These are phyloP conservation scores for Athene cunicularia DNA, from an alignment of 2,113 vertebrate genomes.

Conservation along the genomic window DNA sequence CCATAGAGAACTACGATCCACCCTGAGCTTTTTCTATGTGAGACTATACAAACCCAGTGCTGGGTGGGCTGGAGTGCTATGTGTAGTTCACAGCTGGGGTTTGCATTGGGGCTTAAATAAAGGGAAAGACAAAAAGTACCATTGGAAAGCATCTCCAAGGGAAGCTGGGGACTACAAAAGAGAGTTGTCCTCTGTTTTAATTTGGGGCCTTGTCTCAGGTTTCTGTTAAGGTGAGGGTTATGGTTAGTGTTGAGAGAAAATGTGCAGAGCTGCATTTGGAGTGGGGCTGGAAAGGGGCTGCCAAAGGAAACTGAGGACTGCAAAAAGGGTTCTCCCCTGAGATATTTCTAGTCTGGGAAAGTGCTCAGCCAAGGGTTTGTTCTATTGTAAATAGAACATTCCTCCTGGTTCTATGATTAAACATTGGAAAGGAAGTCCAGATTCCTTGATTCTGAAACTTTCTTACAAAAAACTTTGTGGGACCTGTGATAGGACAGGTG, in stretches of 20 bases:
- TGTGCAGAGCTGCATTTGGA: not conserved
- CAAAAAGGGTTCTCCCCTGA: slow-evolving; percentile 27
- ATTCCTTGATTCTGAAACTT: slow-evolving; percentile 5
- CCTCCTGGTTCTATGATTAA: slow-evolving; percentile 34
- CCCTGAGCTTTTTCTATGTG: not conserved
- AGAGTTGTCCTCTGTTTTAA: not conserved
- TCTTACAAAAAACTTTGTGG: not conserved
- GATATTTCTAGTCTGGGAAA: slow-evolving; percentile 56
- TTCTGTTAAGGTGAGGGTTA: not conserved
- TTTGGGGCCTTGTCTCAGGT: not conserved
- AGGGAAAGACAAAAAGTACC: not conserved
- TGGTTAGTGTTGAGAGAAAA: not conserved
- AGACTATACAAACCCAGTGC: not conserved
- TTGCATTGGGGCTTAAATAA: not conserved
- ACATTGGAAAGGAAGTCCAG: not conserved
- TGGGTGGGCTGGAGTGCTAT: not conserved
- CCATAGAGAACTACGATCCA: not conserved
- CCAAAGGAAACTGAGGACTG: slow-evolving; percentile 35
- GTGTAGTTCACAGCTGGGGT: not conserved
- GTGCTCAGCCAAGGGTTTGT: not conserved
- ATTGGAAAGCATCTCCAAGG: not conserved
- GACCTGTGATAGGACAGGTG: not conserved
- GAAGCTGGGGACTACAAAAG: not conserved
- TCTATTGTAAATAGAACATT: slow-evolving; percentile 55
- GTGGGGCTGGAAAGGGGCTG: not conserved